Evolutionary conservation across 2,888 invertebrate genomes (phyloP).

Genomic region (Ormyrus pomaceus): DNA sequence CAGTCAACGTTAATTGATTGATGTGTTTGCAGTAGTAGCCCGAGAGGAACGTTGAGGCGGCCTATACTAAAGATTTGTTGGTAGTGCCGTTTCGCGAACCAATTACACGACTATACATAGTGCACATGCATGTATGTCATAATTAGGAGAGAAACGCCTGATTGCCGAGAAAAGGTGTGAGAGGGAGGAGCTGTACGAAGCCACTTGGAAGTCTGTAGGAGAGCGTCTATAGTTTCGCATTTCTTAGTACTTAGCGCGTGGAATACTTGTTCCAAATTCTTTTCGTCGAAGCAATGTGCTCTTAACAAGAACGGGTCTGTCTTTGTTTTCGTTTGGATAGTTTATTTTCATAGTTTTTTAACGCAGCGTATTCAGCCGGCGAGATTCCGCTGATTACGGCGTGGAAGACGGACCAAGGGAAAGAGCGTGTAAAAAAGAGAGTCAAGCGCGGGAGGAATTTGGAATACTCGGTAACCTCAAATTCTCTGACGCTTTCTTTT

Average conservation of each 20-base stretch:
- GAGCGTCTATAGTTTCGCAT: no score
- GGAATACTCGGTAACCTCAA: constrained; percentile 38
- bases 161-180: no score
- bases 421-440: neutral
- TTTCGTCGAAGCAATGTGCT: no score
- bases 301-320: no score
- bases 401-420: neutral
- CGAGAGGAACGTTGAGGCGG: neutral
- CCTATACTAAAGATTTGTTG: neutral
- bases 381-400: constrained; percentile 2
- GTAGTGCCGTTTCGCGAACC: neutral
- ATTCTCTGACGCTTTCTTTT: neutral
- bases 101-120: constrained; percentile 16
- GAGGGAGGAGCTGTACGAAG: no score
- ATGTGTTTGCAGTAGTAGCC: neutral
- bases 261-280: no score
- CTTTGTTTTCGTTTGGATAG: no score
- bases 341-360: constrained; percentile 1
- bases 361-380: neutral
- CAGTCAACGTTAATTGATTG: neutral
- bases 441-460: neutral
- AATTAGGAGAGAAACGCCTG: no score
- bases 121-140: no score
- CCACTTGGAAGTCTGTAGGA: no score
- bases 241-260: no score